A percentile compares a stretch with the other conserved stretches of the same genome.
Evolutionary conservation across 2,113 vertebrate genomes (phyloP).

Genomic region (Aldabrachelys gigantea): DNA sequence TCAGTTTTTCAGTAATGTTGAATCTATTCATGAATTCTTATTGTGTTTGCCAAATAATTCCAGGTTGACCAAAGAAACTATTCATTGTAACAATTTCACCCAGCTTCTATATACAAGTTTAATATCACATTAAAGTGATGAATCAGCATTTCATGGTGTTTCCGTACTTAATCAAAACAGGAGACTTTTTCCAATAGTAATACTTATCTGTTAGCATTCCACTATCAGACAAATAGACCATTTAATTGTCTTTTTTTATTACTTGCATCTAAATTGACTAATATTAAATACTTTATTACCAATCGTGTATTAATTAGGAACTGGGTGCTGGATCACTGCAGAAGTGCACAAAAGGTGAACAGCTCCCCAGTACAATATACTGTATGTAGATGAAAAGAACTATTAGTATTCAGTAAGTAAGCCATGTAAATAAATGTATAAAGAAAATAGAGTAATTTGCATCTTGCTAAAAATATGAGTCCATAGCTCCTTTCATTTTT

Average conservation of each 20-base stretch:
- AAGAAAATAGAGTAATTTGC: not conserved
- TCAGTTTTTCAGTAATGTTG: not conserved
- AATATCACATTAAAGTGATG: not conserved
- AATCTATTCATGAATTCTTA: not conserved
- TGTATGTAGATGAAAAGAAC: not conserved
- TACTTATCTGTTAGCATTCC: not conserved
- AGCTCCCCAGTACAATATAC: not conserved
- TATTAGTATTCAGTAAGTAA: not conserved
- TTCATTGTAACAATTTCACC: not conserved
- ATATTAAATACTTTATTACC: not conserved
- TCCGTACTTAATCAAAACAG: not conserved
- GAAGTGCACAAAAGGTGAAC: not conserved
- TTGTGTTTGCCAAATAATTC: not conserved
- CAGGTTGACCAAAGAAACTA: not conserved
- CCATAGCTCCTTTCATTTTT: not conserved
- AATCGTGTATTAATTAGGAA: not conserved
- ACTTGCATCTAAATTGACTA: not conserved
- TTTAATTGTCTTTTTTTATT: not conserved
- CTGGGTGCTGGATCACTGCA: not conserved
- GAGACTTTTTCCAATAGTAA: not conserved
- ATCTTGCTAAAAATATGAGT: not conserved
- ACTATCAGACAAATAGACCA: not conserved
- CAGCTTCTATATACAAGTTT: not conserved
- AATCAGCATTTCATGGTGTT: not conserved
- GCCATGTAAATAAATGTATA: not conserved